Evolutionary conservation across 2,113 vertebrate species (phyloP).

Genomic region (Onychostoma macrolepis): DNA sequence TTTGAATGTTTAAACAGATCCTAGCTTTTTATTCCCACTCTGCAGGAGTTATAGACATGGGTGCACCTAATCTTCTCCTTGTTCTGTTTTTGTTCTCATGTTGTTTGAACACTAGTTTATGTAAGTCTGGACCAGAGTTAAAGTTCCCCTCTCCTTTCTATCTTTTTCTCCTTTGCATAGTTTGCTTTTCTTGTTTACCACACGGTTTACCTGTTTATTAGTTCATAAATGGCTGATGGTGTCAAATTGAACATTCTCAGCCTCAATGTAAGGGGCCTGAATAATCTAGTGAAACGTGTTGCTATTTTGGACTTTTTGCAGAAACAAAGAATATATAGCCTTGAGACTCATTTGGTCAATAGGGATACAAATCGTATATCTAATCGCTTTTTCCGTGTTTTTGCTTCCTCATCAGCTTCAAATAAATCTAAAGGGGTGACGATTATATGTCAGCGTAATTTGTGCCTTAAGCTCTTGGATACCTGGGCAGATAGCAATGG

Average conservation of each 20-base stretch:
- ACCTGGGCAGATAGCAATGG: neutral
- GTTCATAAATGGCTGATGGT: neutral
- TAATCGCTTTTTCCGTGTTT: neutral
- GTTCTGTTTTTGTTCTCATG: neutral
- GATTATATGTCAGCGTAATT: neutral
- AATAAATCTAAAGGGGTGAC: neutral
- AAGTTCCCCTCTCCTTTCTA: neutral
- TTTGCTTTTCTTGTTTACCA: neutral
- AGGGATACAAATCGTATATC: neutral
- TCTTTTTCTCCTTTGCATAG: neutral
- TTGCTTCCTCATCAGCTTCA: neutral
- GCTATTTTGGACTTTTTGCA: neutral
- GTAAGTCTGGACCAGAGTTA: neutral
- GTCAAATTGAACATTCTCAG: neutral
- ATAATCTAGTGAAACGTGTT: neutral
- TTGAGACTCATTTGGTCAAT: neutral
- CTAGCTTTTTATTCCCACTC: neutral
- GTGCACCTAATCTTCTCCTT: neutral
- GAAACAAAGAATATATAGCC: neutral
- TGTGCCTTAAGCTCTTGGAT: neutral
- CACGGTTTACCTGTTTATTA: neutral
- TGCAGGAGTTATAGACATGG: constrained; percentile 4
- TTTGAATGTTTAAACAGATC: neutral
- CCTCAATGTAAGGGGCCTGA: neutral
- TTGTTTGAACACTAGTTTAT: neutral